phyloP scores from a whole-genome alignment of 2,888 invertebrate species.

The Parasteatoda lunata region DNA sequence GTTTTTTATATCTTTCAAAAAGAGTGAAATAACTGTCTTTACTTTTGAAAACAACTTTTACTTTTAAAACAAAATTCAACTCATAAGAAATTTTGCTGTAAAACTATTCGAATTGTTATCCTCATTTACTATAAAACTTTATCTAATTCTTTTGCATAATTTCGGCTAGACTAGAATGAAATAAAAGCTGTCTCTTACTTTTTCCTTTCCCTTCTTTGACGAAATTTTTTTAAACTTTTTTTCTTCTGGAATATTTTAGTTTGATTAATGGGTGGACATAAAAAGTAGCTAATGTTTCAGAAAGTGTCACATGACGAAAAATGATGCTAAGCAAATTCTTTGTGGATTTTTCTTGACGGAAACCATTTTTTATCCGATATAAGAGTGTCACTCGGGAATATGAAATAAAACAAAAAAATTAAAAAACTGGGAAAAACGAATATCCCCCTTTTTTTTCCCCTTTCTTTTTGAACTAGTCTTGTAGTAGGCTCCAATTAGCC shows the following conservation, averaged over 20 bases:
- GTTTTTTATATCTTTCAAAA: background rate
- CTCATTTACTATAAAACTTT: background rate
- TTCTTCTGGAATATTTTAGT: conserved; percentile 30
- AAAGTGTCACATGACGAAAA: conserved; percentile 54
- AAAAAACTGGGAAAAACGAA: background rate
- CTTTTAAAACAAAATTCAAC: too few species aligned
- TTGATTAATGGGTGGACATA: conserved; percentile 51
- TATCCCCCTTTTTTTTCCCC: background rate
- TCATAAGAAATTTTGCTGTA: background rate
- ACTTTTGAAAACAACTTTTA: background rate
- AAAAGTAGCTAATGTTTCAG: conserved; percentile 43
- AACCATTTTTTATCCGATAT: conserved; percentile 34
- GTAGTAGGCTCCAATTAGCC: background rate
- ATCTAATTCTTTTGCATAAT: conserved; percentile 8
- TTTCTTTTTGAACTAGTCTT: background rate
- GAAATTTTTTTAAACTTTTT: background rate
- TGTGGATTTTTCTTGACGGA: conserved; percentile 34
- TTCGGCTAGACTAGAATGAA: too few species aligned
- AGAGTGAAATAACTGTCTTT: background rate
- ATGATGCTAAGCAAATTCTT: conserved; percentile 60
- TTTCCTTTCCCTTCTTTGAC: background rate
- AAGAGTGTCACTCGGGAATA: conserved; percentile 26
- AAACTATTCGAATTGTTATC: background rate
- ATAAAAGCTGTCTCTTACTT: background rate
- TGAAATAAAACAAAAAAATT: background rate